Evolutionary conservation across 35 echinoderm and acorn worm genomes (phyloP), one percentile per base, ranked within the genome.

Genomic region (Lytechinus pictus): DNA sequence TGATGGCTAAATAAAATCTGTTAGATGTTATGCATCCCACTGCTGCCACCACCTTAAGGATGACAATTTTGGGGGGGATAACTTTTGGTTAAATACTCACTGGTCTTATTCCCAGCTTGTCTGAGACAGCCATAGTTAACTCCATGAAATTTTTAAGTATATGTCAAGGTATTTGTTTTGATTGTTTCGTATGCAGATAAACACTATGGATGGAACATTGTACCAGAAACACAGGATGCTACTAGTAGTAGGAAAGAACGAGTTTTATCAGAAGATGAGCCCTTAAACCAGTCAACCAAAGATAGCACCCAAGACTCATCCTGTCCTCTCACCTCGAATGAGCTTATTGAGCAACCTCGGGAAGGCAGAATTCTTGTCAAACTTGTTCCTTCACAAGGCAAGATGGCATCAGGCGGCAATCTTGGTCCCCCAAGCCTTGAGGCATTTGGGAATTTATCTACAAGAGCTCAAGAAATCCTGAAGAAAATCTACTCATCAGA

Each of bases 391-490:
- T 55, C 44, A 44, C 54, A 28, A 89, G 54, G n/a, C 53, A 94
- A 53, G 9, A 95, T 94, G 90, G 33, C 92, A 28, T n/a, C 55
- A 9, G 94, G 79, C 21, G 33, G 86, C 44, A 16, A 44, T 71
- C 91, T 88, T 52, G 86, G 87, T 52, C 94, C 96, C 21, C 96
- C 96, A 92, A 99, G 95, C 55, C 53, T 92, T 21, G 96, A 95
- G 28, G 94, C 98, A 21, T 96, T 97, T 89, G 94, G 94, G 54
- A 99, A 96, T 87, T 94, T 99, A 19, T 99, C 98, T 16, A 94
- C 95, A 79, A 86, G 98, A 21, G 98, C 98, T 61, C 98, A 99
- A 61, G 98, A 99, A 52, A 99, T 99, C 86, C 52, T 99, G 52
- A 99, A 94, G 51, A 97, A 97, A 92, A 97, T 99, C 27, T 99